Base-by-base conservation (phyloP, 1,140 invertebrate genomes). In the Phortica variegata region DNA sequence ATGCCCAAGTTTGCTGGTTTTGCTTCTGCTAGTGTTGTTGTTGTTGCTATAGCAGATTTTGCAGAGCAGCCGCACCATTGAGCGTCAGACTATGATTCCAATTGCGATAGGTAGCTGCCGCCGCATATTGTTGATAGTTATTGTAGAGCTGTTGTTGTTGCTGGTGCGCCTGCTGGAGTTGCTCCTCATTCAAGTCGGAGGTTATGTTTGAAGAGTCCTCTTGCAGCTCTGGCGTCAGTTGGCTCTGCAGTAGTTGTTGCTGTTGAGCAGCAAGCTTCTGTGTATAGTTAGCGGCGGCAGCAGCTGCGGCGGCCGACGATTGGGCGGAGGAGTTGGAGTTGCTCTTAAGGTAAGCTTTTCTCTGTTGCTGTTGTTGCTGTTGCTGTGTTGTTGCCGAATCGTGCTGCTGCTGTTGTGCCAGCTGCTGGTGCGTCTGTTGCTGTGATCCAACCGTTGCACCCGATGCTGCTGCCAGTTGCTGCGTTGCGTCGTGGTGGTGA, bases 151-250 rank as follows among this genome's bases (percentile, higher is more conserved):
- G 68, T 29, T 61, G 60, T 29, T 72, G 68, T 43, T 70, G 68
- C 34, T 71, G 68, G 34, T 73, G 69, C n/a, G 36, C 51, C 48
- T 54, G 52, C 21, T 73, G 69, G 52, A 71, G 65, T 48, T 73
- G 70, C 51, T 73, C 70, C 48, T 73, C 70, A 58, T 71, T 73
- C 34, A 73, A 57, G 57, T 73, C 70, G 54, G 62, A 63, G 56
- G 70, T 73, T 17, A 73, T 73, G 43, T 73, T 73, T 26, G 70
- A 73, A 26, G 70, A 66, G 49, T 73, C 70, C 53, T 73, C 70
- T 51, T 73, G 69, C 43, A 68, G 48, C 39, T 72, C 68, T 2
- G 65, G 54, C 15, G 61, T 46, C 40, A 71, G 40, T 17, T 71
- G 66, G 17, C 61, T 60, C 18, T 68, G 68, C 48, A 69, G 46